These are phyloP conservation scores for Glaucopsyche alexis DNA, from an alignment of 2,888 invertebrate genomes.

Conservation along the genomic window DNA sequence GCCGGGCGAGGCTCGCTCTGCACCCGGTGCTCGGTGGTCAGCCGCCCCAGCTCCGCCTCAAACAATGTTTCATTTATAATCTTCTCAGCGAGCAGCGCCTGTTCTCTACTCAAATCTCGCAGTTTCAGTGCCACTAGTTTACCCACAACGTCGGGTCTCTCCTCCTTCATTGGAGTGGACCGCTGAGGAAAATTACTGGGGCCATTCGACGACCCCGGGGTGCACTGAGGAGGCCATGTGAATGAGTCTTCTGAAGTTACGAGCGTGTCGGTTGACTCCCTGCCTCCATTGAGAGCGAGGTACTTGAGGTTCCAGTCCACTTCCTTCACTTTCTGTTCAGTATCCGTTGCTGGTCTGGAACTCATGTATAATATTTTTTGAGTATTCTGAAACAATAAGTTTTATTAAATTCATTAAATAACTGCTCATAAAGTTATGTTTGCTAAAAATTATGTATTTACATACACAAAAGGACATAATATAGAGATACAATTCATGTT, in stretches of 20 bases:
- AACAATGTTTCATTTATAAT: conserved; percentile 35
- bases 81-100: conserved; percentile 35
- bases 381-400: not conserved
- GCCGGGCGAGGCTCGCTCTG: not conserved
- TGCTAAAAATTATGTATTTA: no score
- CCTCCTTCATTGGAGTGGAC: conserved; percentile 20
- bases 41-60: conserved; percentile 31
- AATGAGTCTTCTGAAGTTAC: not conserved
- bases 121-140: conserved; percentile 34
- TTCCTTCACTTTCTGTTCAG: not conserved
- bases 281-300: not conserved
- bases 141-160: conserved; percentile 34
- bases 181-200: no score
- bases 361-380: not conserved
- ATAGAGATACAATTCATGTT: no score
- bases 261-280: not conserved
- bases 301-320: conserved; percentile 9
- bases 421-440: no score
- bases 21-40: conserved; percentile 14
- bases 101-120: conserved; percentile 27
- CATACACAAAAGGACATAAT: no score
- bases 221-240: not conserved
- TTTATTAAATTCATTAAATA: no score
- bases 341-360: not conserved
- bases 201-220: not conserved